These are phyloP conservation scores for Colistium nudipinnis DNA, from an alignment of 2,113 vertebrate genomes.

Conservation along the genomic window DNA sequence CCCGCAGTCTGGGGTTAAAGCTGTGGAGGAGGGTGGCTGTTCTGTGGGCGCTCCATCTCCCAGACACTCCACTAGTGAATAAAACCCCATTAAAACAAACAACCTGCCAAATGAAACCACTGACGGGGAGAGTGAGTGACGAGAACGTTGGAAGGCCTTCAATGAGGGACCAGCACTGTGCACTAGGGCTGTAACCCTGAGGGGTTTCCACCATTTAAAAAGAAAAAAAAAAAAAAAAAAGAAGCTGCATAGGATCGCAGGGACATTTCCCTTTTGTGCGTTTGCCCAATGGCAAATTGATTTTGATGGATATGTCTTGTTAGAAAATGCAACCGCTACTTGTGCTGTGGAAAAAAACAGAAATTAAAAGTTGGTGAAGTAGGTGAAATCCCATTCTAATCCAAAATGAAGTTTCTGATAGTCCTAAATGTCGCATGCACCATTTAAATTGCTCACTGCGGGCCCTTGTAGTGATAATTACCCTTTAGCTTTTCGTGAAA, in stretches of 20 bases:
- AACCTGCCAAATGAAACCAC: slow-evolving; percentile 52
- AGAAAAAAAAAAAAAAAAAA: slow-evolving; percentile 5
- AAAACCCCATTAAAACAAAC: slow-evolving; percentile 74
- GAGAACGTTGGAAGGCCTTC: slow-evolving; percentile 36
- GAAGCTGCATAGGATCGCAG: background rate
- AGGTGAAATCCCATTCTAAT: slow-evolving; percentile 1
- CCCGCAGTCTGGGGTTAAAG: slow-evolving; percentile 57
- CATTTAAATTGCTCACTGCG: background rate
- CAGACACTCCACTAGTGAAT: slow-evolving; percentile 68
- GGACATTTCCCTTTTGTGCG: background rate
- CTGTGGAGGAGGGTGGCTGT: slow-evolving; percentile 32
- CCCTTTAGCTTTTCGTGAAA: slow-evolving; percentile 27
- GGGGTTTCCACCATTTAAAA: slow-evolving; percentile 23
- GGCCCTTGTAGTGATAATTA: slow-evolving; percentile 27
- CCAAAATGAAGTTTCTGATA: background rate
- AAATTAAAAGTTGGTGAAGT: background rate
- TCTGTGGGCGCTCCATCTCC: slow-evolving; percentile 49
- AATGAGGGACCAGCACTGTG: slow-evolving; percentile 14
- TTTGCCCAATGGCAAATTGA: background rate
- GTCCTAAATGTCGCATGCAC: background rate
- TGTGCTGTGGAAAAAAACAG: slow-evolving; percentile 13
- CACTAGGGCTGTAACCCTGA: slow-evolving; percentile 3
- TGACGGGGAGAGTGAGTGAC: slow-evolving; percentile 58
- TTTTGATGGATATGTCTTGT: background rate
- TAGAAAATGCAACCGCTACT: background rate